Base-by-base conservation (phyloP, 2,888 invertebrate genomes). In the Cremastinae sp. region DNA sequence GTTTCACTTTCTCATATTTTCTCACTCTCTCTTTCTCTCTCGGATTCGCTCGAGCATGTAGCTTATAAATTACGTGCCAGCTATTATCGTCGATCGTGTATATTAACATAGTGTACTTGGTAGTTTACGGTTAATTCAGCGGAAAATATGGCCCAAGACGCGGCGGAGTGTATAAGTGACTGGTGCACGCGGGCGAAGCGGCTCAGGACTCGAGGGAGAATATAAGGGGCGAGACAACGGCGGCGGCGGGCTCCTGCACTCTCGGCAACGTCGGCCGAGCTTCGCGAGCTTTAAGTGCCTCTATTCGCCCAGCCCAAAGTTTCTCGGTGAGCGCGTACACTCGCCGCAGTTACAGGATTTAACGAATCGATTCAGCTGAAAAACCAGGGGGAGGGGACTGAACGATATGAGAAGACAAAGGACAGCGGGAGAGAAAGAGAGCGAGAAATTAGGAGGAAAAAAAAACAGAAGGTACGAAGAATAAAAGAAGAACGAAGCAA, bases 241-340 rank as follows among this genome's bases (percentile, higher is more conserved):
- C 14, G 45, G 47, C 0, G 12, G 4, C 4, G 53, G 62, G 62
- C 72, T 68, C 34, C 59, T 61, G 51, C 62, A 62, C 72, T 72
- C 68, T 53, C 51, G 68, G 59, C 62, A 75, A 75, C 72, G 75
- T 75, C 68, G 75, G 72, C 75, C 72, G 68, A 75, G 68, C 75
- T 75, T 56, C 61, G 59, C 72, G 53, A 72, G 75, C 72, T 75
- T 75, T 72, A 75, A 75, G 75, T 75, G 75, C 72, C 75, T 75
- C n/a, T n/a, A 56, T 66, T 64, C n/a, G n/a, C n/a, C n/a, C n/a
- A n/a, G n/a, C n/a, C 71, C 56, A 53, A 75, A 75, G 72, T 75
- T 75, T 75, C 68, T 56, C 56, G 34, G 45, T 68, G 62, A 71
- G 28, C 28, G 14, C 20, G 38, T 51, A 38, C 51, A 14, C n/a